A percentile compares a stretch with the other conserved stretches of the same genome.
phyloP scores from a whole-genome alignment of 2,113 vertebrate species.

The Steatornis caripensis region DNA sequence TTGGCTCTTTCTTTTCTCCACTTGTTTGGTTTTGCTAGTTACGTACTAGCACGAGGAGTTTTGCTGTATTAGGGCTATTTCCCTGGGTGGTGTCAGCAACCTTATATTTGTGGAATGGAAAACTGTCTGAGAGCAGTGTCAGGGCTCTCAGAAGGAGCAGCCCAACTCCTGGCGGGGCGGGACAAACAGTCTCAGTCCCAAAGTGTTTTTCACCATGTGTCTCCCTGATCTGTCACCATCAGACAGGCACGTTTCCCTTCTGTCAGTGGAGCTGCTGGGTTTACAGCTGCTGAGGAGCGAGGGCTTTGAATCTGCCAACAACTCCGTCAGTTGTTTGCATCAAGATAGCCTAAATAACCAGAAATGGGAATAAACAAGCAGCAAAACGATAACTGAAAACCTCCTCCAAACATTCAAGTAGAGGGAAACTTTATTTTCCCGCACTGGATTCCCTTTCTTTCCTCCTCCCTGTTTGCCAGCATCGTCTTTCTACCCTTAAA shows the following conservation, averaged over 20 bases:
- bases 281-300: not conserved
- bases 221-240: not conserved
- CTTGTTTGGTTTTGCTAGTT: not conserved
- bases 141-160: not conserved
- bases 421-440: not conserved
- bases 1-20: not conserved
- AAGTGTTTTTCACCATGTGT: not conserved
- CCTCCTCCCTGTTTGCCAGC: not conserved
- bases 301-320: not conserved
- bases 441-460: not conserved
- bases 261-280: rapidly evolving
- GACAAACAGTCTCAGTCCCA: not conserved
- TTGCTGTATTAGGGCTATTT: not conserved
- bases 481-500: not conserved
- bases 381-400: not conserved
- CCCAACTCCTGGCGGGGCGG: not conserved
- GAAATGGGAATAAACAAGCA: not conserved
- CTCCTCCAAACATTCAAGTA: not conserved
- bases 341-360: not conserved
- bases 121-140: not conserved
- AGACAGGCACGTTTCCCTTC: not conserved
- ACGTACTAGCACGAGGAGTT: not conserved
- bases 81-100: not conserved
- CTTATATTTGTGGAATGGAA: not conserved
- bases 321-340: not conserved